A percentile compares a stretch with the other conserved stretches of the same genome.
phyloP scores from a whole-genome alignment of 2,797 vertebrate species.

The Anas capensis region DNA sequence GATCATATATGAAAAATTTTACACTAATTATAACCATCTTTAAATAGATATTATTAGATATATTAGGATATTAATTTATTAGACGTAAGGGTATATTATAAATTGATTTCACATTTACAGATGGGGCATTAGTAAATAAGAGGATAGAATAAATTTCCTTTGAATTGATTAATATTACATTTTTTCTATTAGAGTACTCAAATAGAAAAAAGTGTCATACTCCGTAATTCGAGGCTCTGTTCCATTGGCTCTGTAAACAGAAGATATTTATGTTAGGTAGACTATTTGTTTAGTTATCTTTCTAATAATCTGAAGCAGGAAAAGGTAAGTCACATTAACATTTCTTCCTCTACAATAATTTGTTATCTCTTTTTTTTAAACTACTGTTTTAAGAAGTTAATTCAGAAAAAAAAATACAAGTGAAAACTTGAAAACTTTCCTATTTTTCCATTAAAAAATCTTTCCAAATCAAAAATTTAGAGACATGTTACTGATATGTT shows the following conservation, averaged over 20 bases:
- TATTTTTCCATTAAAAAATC: neutral
- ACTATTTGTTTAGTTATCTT: neutral
- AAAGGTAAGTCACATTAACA: neutral
- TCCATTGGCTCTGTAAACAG: conserved; percentile 85
- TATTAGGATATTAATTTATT: neutral
- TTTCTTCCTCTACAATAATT: neutral
- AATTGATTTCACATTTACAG: neutral
- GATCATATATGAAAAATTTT: neutral
- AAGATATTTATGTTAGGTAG: conserved; percentile 80
- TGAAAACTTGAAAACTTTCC: neutral
- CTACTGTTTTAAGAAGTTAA: neutral
- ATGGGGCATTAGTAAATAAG: neutral
- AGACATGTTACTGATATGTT: conserved; percentile 54
- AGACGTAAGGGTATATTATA: neutral
- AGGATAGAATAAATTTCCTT: neutral
- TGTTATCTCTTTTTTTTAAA: neutral
- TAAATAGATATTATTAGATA: neutral
- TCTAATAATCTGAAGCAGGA: conserved; percentile 31
- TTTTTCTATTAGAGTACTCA: neutral
- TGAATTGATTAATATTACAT: neutral
- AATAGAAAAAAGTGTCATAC: conserved; percentile 84
- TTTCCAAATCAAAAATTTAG: conserved; percentile 33
- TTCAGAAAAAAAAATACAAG: neutral
- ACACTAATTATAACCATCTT: neutral
- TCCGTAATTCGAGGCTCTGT: conserved; percentile 87